Conservation (phyloP, 2,888 invertebrate genomes). For the Polyploca ridens region DNA sequence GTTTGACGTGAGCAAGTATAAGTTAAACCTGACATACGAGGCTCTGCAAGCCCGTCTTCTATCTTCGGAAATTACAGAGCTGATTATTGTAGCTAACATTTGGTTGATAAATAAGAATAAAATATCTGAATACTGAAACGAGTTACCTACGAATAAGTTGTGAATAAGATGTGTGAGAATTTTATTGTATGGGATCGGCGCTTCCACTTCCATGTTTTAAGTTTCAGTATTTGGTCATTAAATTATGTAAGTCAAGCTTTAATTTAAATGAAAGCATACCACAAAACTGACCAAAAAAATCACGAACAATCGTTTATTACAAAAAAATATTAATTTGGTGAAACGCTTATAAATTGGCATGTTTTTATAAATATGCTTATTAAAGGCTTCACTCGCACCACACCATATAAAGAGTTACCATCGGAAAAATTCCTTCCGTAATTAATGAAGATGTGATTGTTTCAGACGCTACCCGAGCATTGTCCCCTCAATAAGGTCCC, state of each 20-base stretch:
- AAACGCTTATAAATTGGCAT: slow-evolving; percentile 8
- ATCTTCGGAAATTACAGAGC: no score
- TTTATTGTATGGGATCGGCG: no score
- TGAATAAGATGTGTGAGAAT: no score
- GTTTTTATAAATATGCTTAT: slow-evolving; percentile 29
- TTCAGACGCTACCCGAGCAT: slow-evolving; percentile 45
- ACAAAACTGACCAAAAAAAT: background rate
- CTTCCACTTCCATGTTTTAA: background rate
- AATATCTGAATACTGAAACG: no score
- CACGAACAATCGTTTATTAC: background rate
- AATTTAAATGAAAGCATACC: background rate
- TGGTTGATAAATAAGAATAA: no score
- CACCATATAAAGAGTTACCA: slow-evolving; percentile 45
- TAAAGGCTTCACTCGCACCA: slow-evolving; percentile 44
- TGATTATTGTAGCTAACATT: no score
- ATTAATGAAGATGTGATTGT: slow-evolving; percentile 78
- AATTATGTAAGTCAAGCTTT: background rate
- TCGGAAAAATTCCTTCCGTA: slow-evolving; percentile 69
- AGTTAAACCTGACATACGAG: no score
- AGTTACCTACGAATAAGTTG: no score
- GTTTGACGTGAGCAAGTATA: no score
- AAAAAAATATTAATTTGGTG: slow-evolving; percentile 1
- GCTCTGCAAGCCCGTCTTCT: no score
- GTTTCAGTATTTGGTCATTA: background rate
- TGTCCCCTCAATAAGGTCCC: slow-evolving; percentile 65